A percentile compares a stretch with the other conserved stretches of the same genome.
phyloP scores from a whole-genome alignment of 2,888 invertebrate genomes.

The Pristionchus exspectatus region DNA sequence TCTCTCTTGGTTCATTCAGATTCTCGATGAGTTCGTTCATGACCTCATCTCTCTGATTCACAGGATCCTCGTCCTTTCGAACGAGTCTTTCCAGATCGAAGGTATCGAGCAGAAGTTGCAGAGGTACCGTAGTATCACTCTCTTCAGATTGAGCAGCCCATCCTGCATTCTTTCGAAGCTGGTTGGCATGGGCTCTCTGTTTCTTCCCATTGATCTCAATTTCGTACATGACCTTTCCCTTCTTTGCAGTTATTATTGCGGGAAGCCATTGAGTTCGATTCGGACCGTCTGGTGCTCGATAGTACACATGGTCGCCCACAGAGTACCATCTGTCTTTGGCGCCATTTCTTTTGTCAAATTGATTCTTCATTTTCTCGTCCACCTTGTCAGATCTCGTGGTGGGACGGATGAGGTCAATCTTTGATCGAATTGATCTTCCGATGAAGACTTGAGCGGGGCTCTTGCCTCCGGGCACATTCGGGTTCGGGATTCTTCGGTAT shows the following conservation, averaged over 20 bases:
- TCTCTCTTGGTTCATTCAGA: background rate
- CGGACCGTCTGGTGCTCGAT: background rate
- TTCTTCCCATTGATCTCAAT: background rate
- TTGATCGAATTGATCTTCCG: constrained; percentile 56
- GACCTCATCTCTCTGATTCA: background rate
- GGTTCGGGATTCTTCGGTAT: constrained; percentile 50
- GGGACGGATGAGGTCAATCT: constrained; percentile 4
- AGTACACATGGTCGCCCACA: background rate
- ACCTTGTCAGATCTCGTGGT: background rate
- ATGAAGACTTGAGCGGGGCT: constrained; percentile 61
- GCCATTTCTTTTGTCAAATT: background rate
- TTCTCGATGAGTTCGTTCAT: background rate
- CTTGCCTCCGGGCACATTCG: constrained; percentile 11
- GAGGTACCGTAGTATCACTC: background rate
- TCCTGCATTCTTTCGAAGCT: background rate
- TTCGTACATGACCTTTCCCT: background rate
- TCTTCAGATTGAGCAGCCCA: background rate
- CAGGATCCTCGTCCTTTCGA: background rate
- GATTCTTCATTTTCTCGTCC: background rate
- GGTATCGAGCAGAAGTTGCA: background rate
- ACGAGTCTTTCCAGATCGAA: background rate
- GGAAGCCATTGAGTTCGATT: background rate
- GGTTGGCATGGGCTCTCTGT: background rate
- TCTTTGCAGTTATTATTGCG: background rate
- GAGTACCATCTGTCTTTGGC: background rate